Evolutionary conservation across 2,797 vertebrate species (phyloP).

Genomic region (Lepilemur septentrionalis): DNA sequence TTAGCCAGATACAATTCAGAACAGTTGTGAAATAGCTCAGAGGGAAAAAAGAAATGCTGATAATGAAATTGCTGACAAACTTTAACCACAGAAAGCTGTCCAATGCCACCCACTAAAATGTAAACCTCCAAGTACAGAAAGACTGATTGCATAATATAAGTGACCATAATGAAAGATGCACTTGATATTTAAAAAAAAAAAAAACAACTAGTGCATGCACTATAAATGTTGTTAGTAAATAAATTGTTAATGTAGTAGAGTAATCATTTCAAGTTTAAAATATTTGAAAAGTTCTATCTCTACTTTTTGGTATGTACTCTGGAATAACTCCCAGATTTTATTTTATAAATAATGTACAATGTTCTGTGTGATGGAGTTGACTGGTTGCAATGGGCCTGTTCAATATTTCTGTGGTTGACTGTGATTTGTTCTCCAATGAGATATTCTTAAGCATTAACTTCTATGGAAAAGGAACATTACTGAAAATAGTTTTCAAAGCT

Average conservation of each 20-base stretch:
- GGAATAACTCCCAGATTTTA: slow-evolving; percentile 82
- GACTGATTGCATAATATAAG: slow-evolving; percentile 66
- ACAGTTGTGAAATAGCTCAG: slow-evolving; percentile 51
- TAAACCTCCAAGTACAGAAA: slow-evolving; percentile 62
- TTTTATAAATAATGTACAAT: slow-evolving; percentile 83
- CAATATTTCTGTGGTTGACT: slow-evolving; percentile 80
- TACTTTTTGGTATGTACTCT: slow-evolving; percentile 77
- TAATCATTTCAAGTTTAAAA: slow-evolving; percentile 80
- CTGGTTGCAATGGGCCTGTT: slow-evolving; percentile 64
- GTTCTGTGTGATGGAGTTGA: slow-evolving; percentile 74
- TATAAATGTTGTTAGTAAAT: slow-evolving; percentile 80
- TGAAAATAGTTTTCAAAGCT: slow-evolving; percentile 58
- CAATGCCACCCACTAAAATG: slow-evolving; percentile 54
- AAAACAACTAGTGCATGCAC: slow-evolving; percentile 44
- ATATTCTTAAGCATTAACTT: slow-evolving; percentile 63
- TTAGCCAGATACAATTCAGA: slow-evolving; percentile 54
- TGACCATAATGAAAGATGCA: slow-evolving; percentile 77
- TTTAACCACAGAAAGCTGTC: slow-evolving; percentile 57
- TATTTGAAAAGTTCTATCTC: slow-evolving; percentile 79
- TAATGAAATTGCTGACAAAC: slow-evolving; percentile 77
- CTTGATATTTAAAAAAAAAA: slow-evolving; percentile 65
- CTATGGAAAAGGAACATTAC: slow-evolving; percentile 56
- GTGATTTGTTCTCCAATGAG: slow-evolving; percentile 70
- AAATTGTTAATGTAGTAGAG: slow-evolving; percentile 82
- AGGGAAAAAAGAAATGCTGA: slow-evolving; percentile 45